These are phyloP conservation scores for Arenaria interpres DNA, from an alignment of 2,113 vertebrate genomes.

Conservation along the genomic window DNA sequence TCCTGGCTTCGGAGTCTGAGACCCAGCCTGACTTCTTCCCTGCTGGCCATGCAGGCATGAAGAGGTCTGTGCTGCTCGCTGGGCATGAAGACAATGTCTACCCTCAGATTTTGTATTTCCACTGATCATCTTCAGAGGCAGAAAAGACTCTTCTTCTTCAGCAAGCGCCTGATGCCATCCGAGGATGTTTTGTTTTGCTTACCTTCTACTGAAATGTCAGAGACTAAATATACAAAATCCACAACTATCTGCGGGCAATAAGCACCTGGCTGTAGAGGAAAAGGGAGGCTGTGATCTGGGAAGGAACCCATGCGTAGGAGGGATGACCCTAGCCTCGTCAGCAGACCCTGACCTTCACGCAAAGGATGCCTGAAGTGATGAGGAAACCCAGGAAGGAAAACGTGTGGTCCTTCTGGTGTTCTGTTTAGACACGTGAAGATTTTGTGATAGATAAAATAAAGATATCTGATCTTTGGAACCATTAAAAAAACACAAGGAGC, in stretches of 20 bases:
- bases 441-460: slow-evolving; percentile 6
- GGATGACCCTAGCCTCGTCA: neutral
- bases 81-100: neutral
- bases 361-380: neutral
- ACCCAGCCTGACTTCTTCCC: neutral
- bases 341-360: neutral
- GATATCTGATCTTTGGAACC: neutral
- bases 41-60: neutral
- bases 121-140: neutral
- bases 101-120: neutral
- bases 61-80: neutral
- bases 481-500: neutral
- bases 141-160: neutral
- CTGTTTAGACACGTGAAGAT: slow-evolving; percentile 1
- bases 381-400: neutral
- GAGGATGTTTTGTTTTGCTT: neutral
- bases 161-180: neutral
- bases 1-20: neutral
- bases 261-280: neutral
- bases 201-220: neutral
- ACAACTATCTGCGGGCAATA: neutral
- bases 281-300: neutral
- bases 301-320: fast-evolving
- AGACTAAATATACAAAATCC: neutral
- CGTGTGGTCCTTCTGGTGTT: neutral